Percentiles rank a stretch among this genome's conserved stretches.
Conservation (phyloP, 2,797 vertebrate species). For the Loriculus beryllinus region DNA sequence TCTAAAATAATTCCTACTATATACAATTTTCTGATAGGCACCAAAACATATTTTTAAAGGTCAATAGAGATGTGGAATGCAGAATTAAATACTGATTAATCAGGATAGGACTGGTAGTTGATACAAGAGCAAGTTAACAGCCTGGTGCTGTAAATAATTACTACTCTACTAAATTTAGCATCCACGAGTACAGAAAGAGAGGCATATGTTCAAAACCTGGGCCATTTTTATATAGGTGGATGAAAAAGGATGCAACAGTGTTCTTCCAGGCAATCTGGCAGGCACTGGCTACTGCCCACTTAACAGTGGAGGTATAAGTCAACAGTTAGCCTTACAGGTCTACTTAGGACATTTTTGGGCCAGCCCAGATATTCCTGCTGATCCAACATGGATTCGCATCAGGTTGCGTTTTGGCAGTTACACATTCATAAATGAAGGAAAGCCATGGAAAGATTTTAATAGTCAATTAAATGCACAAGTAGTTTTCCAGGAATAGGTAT, state of each 20-base stretch:
- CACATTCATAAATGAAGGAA: background rate
- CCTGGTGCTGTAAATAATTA: conserved; percentile 31
- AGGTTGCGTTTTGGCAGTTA: background rate
- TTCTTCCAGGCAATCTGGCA: background rate
- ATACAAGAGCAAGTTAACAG: background rate
- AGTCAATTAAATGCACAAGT: background rate
- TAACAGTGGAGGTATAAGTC: fast-evolving
- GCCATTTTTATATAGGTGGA: background rate
- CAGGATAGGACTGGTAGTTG: background rate
- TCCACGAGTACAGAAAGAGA: background rate
- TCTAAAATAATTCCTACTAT: background rate
- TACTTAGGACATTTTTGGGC: background rate
- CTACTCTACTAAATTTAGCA: background rate
- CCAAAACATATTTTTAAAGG: conserved; percentile 17
- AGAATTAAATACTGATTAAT: conserved; percentile 27
- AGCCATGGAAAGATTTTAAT: background rate
- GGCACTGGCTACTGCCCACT: background rate
- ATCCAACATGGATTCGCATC: background rate
- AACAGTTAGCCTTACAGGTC: background rate
- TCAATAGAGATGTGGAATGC: conserved; percentile 38
- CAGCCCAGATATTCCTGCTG: background rate
- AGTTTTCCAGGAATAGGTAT: background rate
- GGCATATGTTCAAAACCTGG: background rate
- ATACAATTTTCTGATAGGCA: background rate
- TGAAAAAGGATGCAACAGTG: background rate